Conservation (phyloP, 2,888 invertebrate species). For the Orchesellides sinensis region DNA sequence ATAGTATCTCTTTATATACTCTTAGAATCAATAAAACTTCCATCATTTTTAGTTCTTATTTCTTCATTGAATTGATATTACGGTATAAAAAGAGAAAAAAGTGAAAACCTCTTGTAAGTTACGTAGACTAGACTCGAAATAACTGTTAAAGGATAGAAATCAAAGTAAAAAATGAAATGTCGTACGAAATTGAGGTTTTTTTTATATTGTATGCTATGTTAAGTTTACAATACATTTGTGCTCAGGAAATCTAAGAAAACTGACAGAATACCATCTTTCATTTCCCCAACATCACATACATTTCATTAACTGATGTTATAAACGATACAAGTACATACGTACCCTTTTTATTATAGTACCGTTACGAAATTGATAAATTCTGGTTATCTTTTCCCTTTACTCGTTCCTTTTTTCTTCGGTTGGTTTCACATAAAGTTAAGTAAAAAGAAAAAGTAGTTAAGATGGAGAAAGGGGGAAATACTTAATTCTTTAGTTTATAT, state of each 20-base stretch:
- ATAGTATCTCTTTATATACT: neutral
- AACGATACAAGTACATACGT: too few relatives aligned
- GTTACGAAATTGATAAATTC: too few relatives aligned
- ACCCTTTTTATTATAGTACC: too few relatives aligned
- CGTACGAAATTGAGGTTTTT: neutral
- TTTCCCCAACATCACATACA: slow-evolving; percentile 12
- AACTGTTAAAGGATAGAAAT: neutral
- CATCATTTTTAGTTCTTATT: neutral
- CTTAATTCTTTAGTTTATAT: neutral
- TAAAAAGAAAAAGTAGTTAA: neutral
- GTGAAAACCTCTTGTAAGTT: too few relatives aligned
- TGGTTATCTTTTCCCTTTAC: too few relatives aligned
- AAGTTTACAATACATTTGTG: too few relatives aligned
- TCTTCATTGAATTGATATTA: neutral
- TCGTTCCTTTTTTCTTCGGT: too few relatives aligned
- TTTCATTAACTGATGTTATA: too few relatives aligned
- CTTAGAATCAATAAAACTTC: neutral
- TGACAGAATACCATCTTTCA: slow-evolving; percentile 5
- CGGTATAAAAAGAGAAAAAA: neutral
- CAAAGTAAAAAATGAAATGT: neutral
- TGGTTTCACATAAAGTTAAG: too few relatives aligned
- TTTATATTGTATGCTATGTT: too few relatives aligned
- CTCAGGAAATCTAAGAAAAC: neutral
- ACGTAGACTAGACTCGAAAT: too few relatives aligned
- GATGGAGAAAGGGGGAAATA: neutral